phyloP scores from a whole-genome alignment of 2,888 invertebrate genomes.

The Apomyelois bistriatella region DNA sequence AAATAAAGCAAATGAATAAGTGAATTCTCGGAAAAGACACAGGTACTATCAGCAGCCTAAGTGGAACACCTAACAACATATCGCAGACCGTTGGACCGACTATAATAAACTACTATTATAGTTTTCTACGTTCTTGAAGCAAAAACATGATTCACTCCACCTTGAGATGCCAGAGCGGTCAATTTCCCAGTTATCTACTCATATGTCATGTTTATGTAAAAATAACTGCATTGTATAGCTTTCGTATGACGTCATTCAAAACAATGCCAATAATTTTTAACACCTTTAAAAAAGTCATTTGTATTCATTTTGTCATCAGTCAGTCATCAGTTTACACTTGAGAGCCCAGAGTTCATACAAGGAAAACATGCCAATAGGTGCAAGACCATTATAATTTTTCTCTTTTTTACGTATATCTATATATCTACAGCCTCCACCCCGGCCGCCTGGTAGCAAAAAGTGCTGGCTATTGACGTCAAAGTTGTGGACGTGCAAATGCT shows the following conservation, averaged over 20 bases:
- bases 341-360: too few species aligned
- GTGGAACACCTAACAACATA: conserved; percentile 6
- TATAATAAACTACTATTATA: conserved; percentile 6
- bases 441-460: too few species aligned
- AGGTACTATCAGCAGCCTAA: background rate
- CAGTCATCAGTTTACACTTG: too few species aligned
- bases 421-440: too few species aligned
- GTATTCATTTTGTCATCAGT: too few species aligned
- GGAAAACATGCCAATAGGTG: too few species aligned
- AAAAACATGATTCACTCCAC: background rate
- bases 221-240: background rate
- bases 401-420: too few species aligned
- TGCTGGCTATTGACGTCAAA: too few species aligned
- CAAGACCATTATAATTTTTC: too few species aligned
- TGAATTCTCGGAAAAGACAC: background rate
- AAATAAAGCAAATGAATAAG: background rate
- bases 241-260: background rate
- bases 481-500: too few species aligned
- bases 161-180: background rate
- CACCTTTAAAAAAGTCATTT: too few species aligned
- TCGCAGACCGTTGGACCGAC: background rate
- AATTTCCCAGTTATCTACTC: conserved; percentile 7
- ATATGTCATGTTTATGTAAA: background rate
- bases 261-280: too few species aligned
- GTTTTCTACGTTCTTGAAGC: background rate